Conservation (phyloP, 1,140 invertebrate genomes). For the Hyles vespertilio region DNA sequence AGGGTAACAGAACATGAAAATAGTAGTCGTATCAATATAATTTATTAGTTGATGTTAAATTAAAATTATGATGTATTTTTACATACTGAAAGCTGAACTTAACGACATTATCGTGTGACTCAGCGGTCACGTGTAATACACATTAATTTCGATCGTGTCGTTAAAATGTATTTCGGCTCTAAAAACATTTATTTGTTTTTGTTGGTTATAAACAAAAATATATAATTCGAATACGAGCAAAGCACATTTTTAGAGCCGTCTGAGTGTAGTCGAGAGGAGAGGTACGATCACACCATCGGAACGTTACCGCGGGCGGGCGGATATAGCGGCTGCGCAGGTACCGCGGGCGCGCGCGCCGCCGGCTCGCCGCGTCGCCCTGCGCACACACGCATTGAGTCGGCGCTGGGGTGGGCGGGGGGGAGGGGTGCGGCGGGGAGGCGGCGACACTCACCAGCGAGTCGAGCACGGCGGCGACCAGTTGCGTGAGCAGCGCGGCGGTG, state of each 20-base stretch:
- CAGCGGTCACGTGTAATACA: no score
- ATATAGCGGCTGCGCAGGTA: conserved; percentile 67
- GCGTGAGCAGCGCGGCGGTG: conserved; percentile 81
- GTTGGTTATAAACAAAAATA: neutral
- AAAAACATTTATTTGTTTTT: neutral
- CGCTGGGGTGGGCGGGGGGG: no score
- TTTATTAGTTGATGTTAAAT: conserved; percentile 1
- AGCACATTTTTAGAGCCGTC: conserved; percentile 15
- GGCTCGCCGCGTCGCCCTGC: conserved; percentile 35
- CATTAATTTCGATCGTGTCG: neutral
- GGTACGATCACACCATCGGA: conserved; percentile 67
- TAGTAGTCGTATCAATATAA: neutral
- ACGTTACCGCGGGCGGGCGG: conserved; percentile 66
- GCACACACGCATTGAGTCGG: conserved; percentile 19
- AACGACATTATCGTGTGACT: neutral
- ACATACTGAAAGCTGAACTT: conserved; percentile 26
- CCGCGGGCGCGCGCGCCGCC: conserved; percentile 43
- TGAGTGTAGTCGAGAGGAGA: conserved; percentile 11
- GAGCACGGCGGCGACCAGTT: conserved; percentile 94
- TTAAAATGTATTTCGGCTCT: neutral
- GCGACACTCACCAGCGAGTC: no score
- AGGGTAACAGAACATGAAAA: neutral
- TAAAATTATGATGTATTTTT: conserved; percentile 14
- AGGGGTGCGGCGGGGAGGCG: no score
- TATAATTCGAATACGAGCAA: neutral